These are phyloP conservation scores for Pseudonaja textilis DNA, from an alignment of 2,113 vertebrate species.

Conservation along the genomic window DNA sequence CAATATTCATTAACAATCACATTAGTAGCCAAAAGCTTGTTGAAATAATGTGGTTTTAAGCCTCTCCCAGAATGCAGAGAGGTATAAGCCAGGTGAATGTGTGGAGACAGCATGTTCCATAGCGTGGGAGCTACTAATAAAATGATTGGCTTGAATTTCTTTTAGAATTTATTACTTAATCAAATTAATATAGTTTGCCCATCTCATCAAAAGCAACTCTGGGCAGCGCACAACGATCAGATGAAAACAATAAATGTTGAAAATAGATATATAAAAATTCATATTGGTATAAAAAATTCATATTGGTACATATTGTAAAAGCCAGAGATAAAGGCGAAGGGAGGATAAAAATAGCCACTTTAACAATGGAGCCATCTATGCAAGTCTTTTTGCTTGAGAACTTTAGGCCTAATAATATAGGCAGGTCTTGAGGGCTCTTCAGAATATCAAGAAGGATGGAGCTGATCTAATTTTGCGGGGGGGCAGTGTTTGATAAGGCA, in stretches of 20 bases:
- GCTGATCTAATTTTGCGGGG: not conserved
- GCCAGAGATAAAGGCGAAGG: not conserved
- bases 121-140: not conserved
- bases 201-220: not conserved
- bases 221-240: not conserved
- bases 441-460: not conserved
- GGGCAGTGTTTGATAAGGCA: not conserved
- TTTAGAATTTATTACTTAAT: not conserved
- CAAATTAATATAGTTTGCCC: not conserved
- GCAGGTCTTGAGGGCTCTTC: not conserved
- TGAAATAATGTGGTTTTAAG: not conserved
- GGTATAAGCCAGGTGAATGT: not conserved
- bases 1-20: not conserved
- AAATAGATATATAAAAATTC: not conserved
- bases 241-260: not conserved
- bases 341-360: not conserved
- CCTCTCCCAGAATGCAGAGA: not conserved
- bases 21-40: not conserved
- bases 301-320: not conserved
- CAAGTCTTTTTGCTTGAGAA: not conserved
- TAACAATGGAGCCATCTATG: not conserved
- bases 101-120: not conserved
- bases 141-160: not conserved
- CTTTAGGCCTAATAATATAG: not conserved
- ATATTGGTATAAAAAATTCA: not conserved